Conservation (phyloP, 2,797 vertebrate genomes). For the Onychomys torridus region DNA sequence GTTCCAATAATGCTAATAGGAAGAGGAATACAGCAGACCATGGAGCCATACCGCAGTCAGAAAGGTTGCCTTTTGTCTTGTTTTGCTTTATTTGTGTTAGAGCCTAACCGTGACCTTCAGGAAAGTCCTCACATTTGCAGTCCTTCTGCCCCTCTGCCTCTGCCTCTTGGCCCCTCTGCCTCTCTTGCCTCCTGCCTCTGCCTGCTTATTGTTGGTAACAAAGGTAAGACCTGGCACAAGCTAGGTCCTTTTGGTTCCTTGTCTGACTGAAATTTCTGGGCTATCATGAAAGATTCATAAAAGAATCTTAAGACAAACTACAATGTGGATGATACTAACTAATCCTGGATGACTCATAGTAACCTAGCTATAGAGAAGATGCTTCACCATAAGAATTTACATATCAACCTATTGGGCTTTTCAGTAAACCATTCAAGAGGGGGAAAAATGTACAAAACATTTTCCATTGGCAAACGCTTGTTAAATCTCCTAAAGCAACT, state of each 20-base stretch:
- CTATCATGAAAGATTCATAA: background rate
- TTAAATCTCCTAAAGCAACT: constrained; percentile 74
- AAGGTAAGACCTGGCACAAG: background rate
- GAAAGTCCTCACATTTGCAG: background rate
- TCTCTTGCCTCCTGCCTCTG: background rate
- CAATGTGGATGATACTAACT: accelerated
- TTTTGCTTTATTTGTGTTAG: background rate
- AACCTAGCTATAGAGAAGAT: constrained; percentile 18
- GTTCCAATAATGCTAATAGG: background rate
- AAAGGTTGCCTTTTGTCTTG: background rate
- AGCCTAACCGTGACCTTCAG: background rate
- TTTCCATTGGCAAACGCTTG: constrained; percentile 74
- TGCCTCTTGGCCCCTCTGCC: background rate
- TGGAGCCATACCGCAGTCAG: background rate
- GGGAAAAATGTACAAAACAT: constrained; percentile 6
- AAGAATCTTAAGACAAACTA: background rate
- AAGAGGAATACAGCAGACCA: background rate
- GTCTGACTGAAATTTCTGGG: background rate
- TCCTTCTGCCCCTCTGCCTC: background rate
- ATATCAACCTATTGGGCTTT: constrained; percentile 36
- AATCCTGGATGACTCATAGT: background rate
- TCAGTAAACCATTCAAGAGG: constrained; percentile 57
- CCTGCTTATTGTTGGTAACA: background rate
- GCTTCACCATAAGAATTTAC: background rate
- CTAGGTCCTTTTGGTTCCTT: background rate